Percentiles rank a stretch among this genome's conserved stretches.
These are phyloP conservation scores for Ricordea florida DNA, from an alignment of 92 coral and sea anemone genomes.

Conservation along the genomic window DNA sequence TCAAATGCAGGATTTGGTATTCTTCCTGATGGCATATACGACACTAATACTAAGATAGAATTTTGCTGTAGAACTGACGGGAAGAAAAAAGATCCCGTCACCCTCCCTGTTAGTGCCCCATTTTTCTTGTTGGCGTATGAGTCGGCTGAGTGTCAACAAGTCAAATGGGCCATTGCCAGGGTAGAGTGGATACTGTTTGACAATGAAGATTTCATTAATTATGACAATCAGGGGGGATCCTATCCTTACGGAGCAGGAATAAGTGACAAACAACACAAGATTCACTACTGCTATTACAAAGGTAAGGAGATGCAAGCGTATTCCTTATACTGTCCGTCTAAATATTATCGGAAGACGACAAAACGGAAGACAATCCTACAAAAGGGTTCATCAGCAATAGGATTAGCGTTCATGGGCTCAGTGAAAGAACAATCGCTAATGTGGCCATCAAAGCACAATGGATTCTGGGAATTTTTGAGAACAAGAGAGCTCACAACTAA, in stretches of 20 bases:
- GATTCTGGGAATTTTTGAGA: too few species aligned
- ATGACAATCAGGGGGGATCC: neutral
- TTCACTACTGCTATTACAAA: constrained; percentile 49
- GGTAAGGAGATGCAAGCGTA: constrained; percentile 41
- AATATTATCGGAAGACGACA: too few species aligned
- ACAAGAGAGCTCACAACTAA: too few species aligned
- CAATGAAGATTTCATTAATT: neutral
- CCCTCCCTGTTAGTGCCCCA: constrained; percentile 37
- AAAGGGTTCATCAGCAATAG: too few species aligned
- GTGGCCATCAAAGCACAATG: too few species aligned
- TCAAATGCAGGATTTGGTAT: neutral
- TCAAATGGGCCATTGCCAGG: constrained; percentile 55
- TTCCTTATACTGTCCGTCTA: too few species aligned
- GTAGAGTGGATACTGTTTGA: constrained; percentile 51
- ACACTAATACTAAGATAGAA: constrained; percentile 1
- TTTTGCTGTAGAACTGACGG: constrained; percentile 42
- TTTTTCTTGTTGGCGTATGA: constrained; percentile 60
- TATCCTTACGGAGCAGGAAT: neutral
- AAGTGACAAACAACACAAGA: neutral
- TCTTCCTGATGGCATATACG: constrained; percentile 16
- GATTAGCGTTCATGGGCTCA: too few species aligned
- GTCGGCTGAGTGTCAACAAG: constrained; percentile 56
- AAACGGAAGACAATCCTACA: too few species aligned
- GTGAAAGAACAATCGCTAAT: too few species aligned
- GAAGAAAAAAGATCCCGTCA: constrained; percentile 19